A percentile compares a stretch with the other conserved stretches of the same genome.
Evolutionary conservation across 2,888 invertebrate genomes (phyloP).

Genomic region (Cryptocheilus praepositus): DNA sequence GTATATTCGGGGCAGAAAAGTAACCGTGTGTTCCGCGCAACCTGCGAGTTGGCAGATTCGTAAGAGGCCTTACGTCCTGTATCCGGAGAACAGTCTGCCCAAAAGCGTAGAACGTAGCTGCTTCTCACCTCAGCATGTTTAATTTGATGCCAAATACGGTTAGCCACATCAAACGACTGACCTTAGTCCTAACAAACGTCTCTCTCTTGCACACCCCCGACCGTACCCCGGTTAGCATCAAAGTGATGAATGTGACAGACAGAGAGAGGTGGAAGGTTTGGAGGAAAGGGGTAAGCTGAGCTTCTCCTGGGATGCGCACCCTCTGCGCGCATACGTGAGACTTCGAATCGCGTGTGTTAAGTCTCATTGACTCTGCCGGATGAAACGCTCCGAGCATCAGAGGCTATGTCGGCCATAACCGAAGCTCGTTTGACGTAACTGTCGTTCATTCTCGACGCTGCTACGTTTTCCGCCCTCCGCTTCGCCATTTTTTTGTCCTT

Average conservation of each 20-base stretch:
- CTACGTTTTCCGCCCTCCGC: conserved; percentile 36
- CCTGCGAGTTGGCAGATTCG: conserved; percentile 4
- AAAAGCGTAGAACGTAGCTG: conserved; percentile 16
- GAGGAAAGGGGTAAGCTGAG: conserved; percentile 39
- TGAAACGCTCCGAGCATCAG: conserved; percentile 46
- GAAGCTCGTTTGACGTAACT: conserved; percentile 47
- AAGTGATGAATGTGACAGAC: conserved; percentile 31
- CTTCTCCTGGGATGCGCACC: conserved; percentile 28
- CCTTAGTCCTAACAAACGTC: conserved; percentile 54
- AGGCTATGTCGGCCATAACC: conserved; percentile 37
- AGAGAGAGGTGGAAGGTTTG: too few species aligned
- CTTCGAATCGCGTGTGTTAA: conserved; percentile 35
- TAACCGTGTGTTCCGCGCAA: not conserved
- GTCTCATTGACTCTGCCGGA: conserved; percentile 51
- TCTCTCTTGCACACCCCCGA: too few species aligned
- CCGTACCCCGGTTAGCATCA: conserved; percentile 35
- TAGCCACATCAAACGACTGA: conserved; percentile 60
- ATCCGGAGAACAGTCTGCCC: not conserved
- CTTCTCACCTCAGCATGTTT: conserved; percentile 25
- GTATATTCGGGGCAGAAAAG: too few species aligned
- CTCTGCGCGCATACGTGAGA: conserved; percentile 24
- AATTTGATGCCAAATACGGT: conserved; percentile 57
- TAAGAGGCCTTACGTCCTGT: conserved; percentile 9
- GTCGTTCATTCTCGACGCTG: conserved; percentile 26
- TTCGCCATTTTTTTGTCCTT: conserved; percentile 45